Evolutionary conservation across 2,113 vertebrate genomes (phyloP).

Genomic region (Hippoglossus stenolepis): DNA sequence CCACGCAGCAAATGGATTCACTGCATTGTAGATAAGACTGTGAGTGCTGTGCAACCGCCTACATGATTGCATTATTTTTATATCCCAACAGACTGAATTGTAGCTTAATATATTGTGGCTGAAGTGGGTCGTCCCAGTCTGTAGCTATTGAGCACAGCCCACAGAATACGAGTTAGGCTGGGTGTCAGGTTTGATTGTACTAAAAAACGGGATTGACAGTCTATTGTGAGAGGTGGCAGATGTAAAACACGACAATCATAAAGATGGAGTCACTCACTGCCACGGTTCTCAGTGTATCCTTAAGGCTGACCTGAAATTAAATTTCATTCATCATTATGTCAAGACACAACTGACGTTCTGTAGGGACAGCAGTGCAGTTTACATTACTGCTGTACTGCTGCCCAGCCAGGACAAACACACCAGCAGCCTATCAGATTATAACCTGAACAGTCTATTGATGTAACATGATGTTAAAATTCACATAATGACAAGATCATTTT

Average conservation of each 20-base stretch:
- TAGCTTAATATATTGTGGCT: conserved; percentile 20
- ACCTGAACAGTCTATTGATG: background rate
- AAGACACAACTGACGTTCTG: background rate
- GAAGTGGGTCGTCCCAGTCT: conserved; percentile 17
- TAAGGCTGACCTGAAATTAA: background rate
- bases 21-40: conserved; percentile 58
- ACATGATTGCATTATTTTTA: conserved; percentile 63
- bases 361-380: background rate
- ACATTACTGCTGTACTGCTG: background rate
- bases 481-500: no score
- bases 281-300: background rate
- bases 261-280: background rate
- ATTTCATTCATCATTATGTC: background rate
- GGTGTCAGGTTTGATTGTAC: background rate
- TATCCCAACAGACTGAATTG: conserved; percentile 36
- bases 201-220: background rate
- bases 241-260: background rate
- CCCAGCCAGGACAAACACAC: background rate
- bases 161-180: background rate
- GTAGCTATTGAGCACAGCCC: background rate
- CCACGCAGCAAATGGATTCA: conserved; percentile 56
- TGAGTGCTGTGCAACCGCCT: conserved; percentile 44
- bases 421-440: background rate
- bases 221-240: background rate
- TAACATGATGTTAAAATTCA: no score